These are phyloP conservation scores for Charanyca ferruginea DNA, from an alignment of 2,888 invertebrate species.

Conservation along the genomic window DNA sequence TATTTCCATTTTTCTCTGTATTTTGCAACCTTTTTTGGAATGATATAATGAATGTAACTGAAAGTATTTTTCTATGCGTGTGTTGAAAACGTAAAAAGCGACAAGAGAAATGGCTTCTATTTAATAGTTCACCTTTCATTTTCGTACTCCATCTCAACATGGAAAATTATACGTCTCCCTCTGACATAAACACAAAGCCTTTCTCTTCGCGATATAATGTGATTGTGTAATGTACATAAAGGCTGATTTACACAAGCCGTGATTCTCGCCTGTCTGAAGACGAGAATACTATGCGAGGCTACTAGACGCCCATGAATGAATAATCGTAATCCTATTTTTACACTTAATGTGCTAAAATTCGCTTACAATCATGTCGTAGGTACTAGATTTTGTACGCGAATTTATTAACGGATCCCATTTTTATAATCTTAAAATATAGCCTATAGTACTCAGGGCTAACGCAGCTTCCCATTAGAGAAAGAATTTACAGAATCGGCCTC, in stretches of 20 bases:
- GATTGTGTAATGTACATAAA: not conserved
- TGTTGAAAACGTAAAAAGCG: not conserved
- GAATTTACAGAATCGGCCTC: too few relatives aligned
- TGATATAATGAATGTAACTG: too few relatives aligned
- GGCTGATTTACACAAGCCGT: not conserved
- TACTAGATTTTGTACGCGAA: too few relatives aligned
- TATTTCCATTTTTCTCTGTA: too few relatives aligned
- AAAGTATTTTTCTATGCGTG: too few relatives aligned
- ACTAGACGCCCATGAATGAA: not conserved
- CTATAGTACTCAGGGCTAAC: too few relatives aligned
- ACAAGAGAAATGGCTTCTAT: not conserved
- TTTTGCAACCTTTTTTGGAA: too few relatives aligned
- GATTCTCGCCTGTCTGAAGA: not conserved
- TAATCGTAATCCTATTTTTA: not conserved
- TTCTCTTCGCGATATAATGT: not conserved
- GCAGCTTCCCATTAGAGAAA: too few relatives aligned
- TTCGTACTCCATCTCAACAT: not conserved
- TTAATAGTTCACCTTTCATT: not conserved
- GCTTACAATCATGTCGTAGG: not conserved
- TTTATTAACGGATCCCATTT: too few relatives aligned
- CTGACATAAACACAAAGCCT: conserved; percentile 1
- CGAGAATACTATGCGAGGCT: not conserved
- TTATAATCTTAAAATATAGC: too few relatives aligned
- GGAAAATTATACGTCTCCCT: conserved; percentile 2
- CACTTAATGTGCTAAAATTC: not conserved